Conservation (phyloP, 2,113 vertebrate species). For the Tauraco erythrolophus region DNA sequence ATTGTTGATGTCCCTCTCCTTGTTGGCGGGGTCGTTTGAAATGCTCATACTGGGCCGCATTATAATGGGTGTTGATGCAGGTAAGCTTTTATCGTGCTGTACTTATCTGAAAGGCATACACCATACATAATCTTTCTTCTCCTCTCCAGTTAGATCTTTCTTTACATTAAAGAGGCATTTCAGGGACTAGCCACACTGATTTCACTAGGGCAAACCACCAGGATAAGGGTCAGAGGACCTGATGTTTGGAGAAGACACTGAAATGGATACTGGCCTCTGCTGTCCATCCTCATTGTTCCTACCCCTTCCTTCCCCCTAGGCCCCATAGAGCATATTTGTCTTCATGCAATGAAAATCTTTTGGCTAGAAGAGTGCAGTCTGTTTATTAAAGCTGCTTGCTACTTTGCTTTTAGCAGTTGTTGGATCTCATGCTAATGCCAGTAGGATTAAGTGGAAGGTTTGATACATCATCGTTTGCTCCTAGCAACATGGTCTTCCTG, state of each 20-base stretch:
- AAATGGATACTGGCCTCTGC: neutral
- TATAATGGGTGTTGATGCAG: slow-evolving; percentile 90
- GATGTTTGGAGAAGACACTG: neutral
- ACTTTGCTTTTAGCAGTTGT: neutral
- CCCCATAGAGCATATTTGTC: fast-evolving
- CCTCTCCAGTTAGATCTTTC: fast-evolving
- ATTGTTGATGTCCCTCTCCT: slow-evolving; percentile 84
- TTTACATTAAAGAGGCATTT: neutral
- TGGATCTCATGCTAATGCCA: neutral
- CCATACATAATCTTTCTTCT: neutral
- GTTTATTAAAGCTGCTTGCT: neutral
- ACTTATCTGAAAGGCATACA: fast-evolving
- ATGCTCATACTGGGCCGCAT: slow-evolving; percentile 92
- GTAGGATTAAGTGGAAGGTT: neutral
- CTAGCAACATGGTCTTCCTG: neutral
- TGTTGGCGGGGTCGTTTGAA: slow-evolving; percentile 83
- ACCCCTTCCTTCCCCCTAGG: neutral
- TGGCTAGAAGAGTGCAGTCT: neutral
- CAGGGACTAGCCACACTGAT: neutral
- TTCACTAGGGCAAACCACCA: neutral
- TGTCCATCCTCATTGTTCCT: neutral
- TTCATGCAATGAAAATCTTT: neutral
- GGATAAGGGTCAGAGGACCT: neutral
- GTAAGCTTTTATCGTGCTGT: slow-evolving; percentile 68
- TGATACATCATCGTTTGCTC: neutral